Conservation (phyloP, 2,888 invertebrate genomes). For the Drymonia ruficornis region DNA sequence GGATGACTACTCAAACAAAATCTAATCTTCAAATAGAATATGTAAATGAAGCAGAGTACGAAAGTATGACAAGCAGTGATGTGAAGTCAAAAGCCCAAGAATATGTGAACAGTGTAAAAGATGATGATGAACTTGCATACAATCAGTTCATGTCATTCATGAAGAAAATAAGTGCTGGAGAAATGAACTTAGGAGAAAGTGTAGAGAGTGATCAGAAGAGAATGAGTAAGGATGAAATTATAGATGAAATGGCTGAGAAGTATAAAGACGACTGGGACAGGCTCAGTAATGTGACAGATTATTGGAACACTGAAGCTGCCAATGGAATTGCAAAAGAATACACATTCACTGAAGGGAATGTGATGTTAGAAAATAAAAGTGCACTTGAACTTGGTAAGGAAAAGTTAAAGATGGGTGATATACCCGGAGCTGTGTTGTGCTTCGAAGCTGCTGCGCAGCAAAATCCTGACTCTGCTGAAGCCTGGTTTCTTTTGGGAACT, state of each 20-base stretch:
- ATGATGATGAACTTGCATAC: constrained; percentile 89
- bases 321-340: constrained; percentile 87
- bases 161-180: constrained; percentile 89
- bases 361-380: constrained; percentile 90
- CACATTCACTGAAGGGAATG: constrained; percentile 93
- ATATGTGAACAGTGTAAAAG: constrained; percentile 82
- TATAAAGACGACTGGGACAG: constrained; percentile 92
- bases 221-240: constrained; percentile 68
- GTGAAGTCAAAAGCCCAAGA: constrained; percentile 84
- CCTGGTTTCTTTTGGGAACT: constrained; percentile 95
- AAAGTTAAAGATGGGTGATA: constrained; percentile 93
- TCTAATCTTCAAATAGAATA: constrained; percentile 72
- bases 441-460: constrained; percentile 98
- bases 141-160: constrained; percentile 95
- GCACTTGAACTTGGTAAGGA: constrained; percentile 94
- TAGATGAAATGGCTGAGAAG: constrained; percentile 84
- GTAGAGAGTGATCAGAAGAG: constrained; percentile 66
- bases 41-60: constrained; percentile 64
- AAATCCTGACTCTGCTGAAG: constrained; percentile 90
- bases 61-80: constrained; percentile 56
- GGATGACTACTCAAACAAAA: constrained; percentile 44
- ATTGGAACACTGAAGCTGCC: constrained; percentile 87
- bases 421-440: constrained; percentile 97
- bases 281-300: constrained; percentile 86
- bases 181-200: constrained; percentile 82